Evolutionary conservation across 2,113 vertebrate species (phyloP).

Genomic region (Antennarius striatus): DNA sequence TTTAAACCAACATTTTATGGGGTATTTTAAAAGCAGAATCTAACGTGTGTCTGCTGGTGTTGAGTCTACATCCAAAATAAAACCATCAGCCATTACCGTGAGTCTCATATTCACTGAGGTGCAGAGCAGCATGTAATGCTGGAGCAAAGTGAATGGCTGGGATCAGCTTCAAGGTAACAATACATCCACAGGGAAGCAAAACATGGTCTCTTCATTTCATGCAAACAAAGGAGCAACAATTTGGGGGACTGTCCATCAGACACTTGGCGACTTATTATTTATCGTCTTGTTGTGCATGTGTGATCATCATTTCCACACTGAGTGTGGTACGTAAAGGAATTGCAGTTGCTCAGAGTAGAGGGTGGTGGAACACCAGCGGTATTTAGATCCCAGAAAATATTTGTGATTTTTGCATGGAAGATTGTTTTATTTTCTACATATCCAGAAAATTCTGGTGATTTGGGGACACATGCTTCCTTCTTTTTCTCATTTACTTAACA

Average conservation of each 20-base stretch:
- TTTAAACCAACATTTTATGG: constrained; percentile 55
- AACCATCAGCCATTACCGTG: constrained; percentile 59
- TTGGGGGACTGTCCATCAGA: not conserved
- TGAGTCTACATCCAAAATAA: constrained; percentile 58
- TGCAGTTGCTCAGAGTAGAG: not conserved
- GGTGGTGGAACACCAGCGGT: too few relatives aligned
- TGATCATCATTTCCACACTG: not conserved
- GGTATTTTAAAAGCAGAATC: constrained; percentile 54
- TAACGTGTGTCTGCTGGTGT: constrained; percentile 42
- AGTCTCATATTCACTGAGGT: constrained; percentile 45
- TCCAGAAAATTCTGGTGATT: too few relatives aligned
- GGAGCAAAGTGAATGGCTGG: constrained; percentile 25
- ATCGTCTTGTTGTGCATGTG: not conserved
- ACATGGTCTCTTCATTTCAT: constrained; percentile 35
- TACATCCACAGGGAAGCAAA: constrained; percentile 31
- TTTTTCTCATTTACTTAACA: too few relatives aligned
- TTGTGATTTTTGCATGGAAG: too few relatives aligned
- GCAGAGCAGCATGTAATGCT: constrained; percentile 61
- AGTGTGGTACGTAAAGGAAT: not conserved
- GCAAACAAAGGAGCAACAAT: constrained; percentile 29
- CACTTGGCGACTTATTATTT: constrained; percentile 1
- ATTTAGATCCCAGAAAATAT: too few relatives aligned
- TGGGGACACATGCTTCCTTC: too few relatives aligned
- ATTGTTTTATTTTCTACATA: too few relatives aligned
- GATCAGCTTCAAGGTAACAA: constrained; percentile 36